Evolutionary conservation across 2,888 invertebrate genomes (phyloP), one percentile per base, ranked within the genome.

Genomic region (Eristalis intricaria): DNA sequence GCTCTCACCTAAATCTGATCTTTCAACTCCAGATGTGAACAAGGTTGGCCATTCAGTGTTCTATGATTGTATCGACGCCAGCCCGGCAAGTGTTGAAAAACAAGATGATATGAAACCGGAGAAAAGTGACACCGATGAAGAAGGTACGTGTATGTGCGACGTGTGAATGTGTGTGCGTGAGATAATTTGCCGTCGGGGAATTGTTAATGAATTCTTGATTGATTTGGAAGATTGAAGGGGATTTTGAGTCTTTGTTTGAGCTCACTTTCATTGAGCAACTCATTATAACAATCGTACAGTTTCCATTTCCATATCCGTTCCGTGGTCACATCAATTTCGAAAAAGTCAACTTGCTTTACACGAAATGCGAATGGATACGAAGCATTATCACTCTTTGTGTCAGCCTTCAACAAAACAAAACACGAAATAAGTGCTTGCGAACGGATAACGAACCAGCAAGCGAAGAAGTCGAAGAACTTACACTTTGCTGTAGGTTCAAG

Each of bases 71-170:
- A 91, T 92, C 35, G 93, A 93, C 90, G 90, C 91, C 13, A 93
- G 93, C 89, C 92, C 92, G 35, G 91, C 89, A 56, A 64, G 78
- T 4, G 91, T 91, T 71, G 97, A 97, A 92, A 97, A 97, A 90
- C 96, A 96, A 89, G 97, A 97, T 91, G 94, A 95, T 86, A 96
- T 96, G 96, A 97, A 97, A 91, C 96, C 96, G 1, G 95, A 95
- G 88, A 92, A 91, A 8, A 94, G 94, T 58, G 96, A 96, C 90
- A 96, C 96, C 86, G 95, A 96, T 74, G 96, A 96, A 90, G 96
- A 96, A 94, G 95, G 95, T 95, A 92, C 91, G 90, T 90, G 61
- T 35, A n/a, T 43, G 15, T 5, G 19, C 13, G 22, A 38, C 13
- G 22, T 68, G 23, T 26, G 23, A 8, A 32, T 23, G 22, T 40